Percentiles rank a stretch among this genome's conserved stretches.
phyloP scores from a whole-genome alignment of 2,113 vertebrate genomes.

The Lanius collurio region DNA sequence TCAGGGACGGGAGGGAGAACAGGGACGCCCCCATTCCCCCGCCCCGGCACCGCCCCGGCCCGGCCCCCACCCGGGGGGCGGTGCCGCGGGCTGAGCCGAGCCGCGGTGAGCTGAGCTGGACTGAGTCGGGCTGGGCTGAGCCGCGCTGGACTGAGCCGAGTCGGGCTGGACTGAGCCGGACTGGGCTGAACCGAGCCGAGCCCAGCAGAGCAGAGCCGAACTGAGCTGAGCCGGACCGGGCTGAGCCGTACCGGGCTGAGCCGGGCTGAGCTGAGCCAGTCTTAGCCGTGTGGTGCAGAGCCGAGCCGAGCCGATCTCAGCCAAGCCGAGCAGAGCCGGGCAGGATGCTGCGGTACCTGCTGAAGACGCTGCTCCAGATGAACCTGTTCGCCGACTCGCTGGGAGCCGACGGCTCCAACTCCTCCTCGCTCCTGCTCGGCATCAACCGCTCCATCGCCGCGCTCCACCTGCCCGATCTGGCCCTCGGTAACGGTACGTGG shows the following conservation, averaged over 20 bases:
- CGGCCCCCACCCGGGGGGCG: constrained; percentile 58
- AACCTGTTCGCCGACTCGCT: constrained; percentile 92
- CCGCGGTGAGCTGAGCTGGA: neutral
- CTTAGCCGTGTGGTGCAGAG: neutral
- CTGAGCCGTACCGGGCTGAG: neutral
- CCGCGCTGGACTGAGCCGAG: neutral
- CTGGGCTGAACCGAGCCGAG: neutral
- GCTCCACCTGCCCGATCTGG: constrained; percentile 80
- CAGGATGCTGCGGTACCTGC: constrained; percentile 91
- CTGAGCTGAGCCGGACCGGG: neutral
- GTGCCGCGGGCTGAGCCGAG: neutral
- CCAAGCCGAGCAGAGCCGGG: neutral
- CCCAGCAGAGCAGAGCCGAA: neutral
- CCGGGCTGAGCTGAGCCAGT: neutral
- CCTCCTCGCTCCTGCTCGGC: constrained; percentile 80
- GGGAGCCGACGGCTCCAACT: constrained; percentile 74
- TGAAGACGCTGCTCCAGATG: constrained; percentile 96
- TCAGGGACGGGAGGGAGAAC: neutral
- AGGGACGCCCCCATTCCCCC: neutral
- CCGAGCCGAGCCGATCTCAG: neutral
- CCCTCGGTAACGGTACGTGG: constrained; percentile 78
- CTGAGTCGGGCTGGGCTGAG: neutral
- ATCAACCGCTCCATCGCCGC: constrained; percentile 75
- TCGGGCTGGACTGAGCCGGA: rapidly evolving
- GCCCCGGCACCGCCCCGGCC: neutral